Evolutionary conservation across 92 coral and sea anemone genomes (phyloP).

Genomic region (Blastomussa wellsi): DNA sequence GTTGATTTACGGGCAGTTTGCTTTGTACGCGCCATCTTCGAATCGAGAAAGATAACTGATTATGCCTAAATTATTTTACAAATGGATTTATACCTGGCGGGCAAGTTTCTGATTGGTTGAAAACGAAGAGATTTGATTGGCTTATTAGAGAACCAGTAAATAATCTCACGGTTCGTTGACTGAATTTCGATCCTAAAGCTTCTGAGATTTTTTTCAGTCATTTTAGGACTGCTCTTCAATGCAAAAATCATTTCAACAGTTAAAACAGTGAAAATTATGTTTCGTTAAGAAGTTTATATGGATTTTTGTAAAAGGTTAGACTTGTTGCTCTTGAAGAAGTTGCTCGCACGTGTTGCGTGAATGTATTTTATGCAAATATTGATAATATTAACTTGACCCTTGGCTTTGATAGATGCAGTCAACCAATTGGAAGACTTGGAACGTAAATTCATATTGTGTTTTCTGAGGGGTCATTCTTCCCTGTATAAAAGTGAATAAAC

Average conservation of each 20-base stretch:
- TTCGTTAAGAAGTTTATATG: neutral
- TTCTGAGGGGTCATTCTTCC: conserved; percentile 16
- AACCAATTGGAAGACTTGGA: conserved; percentile 13
- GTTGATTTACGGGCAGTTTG: conserved; percentile 99
- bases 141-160: neutral
- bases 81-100: conserved; percentile 6
- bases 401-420: neutral
- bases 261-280: neutral
- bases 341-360: neutral
- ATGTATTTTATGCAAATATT: neutral
- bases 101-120: neutral
- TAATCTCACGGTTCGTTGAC: conserved; percentile 2
- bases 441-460: neutral
- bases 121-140: neutral
- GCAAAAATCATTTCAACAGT: neutral
- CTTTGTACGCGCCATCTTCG: conserved; percentile 94
- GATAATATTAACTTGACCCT: neutral
- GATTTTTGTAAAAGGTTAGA: neutral
- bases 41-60: neutral
- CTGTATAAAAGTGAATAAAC: neutral
- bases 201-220: neutral
- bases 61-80: neutral
- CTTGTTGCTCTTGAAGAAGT: neutral
- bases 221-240: neutral
- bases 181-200: neutral